Evolutionary conservation across 1,140 invertebrate genomes (phyloP).

Genomic region (Aradophagus sp.): DNA sequence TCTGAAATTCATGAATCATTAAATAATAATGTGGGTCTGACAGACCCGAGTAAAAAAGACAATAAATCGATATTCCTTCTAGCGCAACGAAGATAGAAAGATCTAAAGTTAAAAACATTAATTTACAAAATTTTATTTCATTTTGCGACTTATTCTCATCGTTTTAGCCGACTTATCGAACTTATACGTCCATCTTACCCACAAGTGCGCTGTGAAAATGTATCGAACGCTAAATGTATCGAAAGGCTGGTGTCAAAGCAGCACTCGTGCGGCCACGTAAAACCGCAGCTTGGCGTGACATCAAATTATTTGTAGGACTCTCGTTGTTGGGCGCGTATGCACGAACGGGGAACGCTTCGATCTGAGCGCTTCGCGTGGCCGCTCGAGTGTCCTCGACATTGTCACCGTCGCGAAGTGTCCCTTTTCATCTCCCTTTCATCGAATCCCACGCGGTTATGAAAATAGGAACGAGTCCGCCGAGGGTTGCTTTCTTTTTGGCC

Average conservation of each 20-base stretch:
- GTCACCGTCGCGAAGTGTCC: constrained; percentile 62
- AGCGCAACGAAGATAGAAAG: too few relatives aligned
- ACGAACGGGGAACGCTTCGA: constrained; percentile 35
- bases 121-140: too few relatives aligned
- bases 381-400: constrained; percentile 65
- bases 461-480: constrained; percentile 44
- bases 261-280: constrained; percentile 65
- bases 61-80: too few relatives aligned
- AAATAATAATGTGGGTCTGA: too few relatives aligned
- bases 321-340: constrained; percentile 46
- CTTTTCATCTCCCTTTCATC: constrained; percentile 56
- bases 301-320: constrained; percentile 66
- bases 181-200: too few relatives aligned
- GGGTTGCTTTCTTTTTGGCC: constrained; percentile 19
- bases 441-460: constrained; percentile 57
- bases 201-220: too few relatives aligned
- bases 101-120: too few relatives aligned
- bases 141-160: too few relatives aligned
- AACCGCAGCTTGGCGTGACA: constrained; percentile 71
- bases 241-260: constrained; percentile 24
- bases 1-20: too few relatives aligned
- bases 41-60: too few relatives aligned
- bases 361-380: constrained; percentile 63
- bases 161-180: too few relatives aligned
- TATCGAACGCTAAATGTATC: too few relatives aligned